Evolutionary conservation across 2,113 vertebrate species (phyloP), one percentile per base, ranked within the genome.

Genomic region (Sula dactylatra): DNA sequence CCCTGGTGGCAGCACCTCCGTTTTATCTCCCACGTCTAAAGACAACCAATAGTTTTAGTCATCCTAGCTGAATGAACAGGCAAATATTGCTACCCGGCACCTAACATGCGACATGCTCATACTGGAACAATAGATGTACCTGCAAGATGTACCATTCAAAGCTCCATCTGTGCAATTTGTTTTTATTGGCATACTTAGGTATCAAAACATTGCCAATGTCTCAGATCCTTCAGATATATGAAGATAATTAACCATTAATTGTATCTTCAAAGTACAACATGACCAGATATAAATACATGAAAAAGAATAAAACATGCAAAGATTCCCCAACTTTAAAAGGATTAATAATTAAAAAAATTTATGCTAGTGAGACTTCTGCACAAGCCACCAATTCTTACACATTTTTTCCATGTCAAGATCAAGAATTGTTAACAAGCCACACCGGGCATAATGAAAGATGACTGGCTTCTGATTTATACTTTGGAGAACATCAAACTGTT

Each of bases 131-230:
- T 1, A 49, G 80, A 55, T 16, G 84, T 40, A 88, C 58, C 90
- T 94, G 77, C 58, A 82, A 94, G 96, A 95, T 77, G 93, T 79
- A 97, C 95, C 97, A 89, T 96, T 82, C 93, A 77, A 88, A 96
- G 70, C 94, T 90, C 89, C 95, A 56, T 59, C 93, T 90, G 85
- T 54, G 91, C 90, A 94, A 85, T 76, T 32, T 29, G 67, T 7
- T 97, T 98, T 98, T 98, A 98, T 98, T 98, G 96, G 96, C 92
- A 95, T 52, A 87, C 78, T 62, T 50, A 27, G 94, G 96, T 93
- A 94, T 96, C 90, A 96, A 97, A 97, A 96, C 91, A 96, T 73
- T 73, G 49, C 92, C 94, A n/a, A 69, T 49, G 77, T 70, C 94
- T 97, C 65, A 71, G 67, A 95, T 74, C 69, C 83, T 96, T 94